These are phyloP conservation scores for Amyelois transitella DNA, from an alignment of 1,140 invertebrate genomes.

Conservation along the genomic window DNA sequence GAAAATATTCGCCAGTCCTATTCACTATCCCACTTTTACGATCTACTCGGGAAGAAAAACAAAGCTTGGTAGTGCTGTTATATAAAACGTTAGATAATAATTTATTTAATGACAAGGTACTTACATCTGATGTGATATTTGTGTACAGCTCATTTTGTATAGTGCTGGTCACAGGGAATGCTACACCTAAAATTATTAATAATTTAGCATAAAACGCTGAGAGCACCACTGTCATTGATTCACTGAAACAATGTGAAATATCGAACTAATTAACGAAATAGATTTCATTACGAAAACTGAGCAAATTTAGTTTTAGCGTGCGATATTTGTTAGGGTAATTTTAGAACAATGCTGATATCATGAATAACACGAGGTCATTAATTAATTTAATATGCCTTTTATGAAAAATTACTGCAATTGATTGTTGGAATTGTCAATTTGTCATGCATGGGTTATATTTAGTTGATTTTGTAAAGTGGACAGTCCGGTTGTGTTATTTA, in stretches of 20 bases:
- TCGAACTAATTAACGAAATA: conserved; percentile 46
- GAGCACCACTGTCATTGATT: conserved; percentile 70
- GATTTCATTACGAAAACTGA: conserved; percentile 22
- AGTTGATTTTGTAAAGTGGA: too few species aligned
- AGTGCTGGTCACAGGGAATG: conserved; percentile 62
- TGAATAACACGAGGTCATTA: background rate
- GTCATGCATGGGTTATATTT: too few species aligned
- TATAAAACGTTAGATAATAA: background rate
- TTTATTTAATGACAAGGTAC: conserved; percentile 18
- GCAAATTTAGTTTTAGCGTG: background rate
- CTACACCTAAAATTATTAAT: conserved; percentile 67
- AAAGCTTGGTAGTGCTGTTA: too few species aligned
- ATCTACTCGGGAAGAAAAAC: too few species aligned
- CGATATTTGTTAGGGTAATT: background rate
- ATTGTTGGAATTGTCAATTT: background rate
- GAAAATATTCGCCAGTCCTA: too few species aligned
- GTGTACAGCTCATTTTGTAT: conserved; percentile 63
- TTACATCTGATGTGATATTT: conserved; percentile 57
- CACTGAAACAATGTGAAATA: conserved; percentile 64
- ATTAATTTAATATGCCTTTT: background rate
- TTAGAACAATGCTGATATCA: background rate
- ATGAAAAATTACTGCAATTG: background rate
- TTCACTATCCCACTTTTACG: too few species aligned
- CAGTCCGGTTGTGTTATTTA: too few species aligned
- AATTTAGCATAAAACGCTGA: conserved; percentile 71